Evolutionary conservation across 2,888 invertebrate genomes (phyloP), one percentile per base, ranked within the genome.

Genomic region (Ochropacha duplaris): DNA sequence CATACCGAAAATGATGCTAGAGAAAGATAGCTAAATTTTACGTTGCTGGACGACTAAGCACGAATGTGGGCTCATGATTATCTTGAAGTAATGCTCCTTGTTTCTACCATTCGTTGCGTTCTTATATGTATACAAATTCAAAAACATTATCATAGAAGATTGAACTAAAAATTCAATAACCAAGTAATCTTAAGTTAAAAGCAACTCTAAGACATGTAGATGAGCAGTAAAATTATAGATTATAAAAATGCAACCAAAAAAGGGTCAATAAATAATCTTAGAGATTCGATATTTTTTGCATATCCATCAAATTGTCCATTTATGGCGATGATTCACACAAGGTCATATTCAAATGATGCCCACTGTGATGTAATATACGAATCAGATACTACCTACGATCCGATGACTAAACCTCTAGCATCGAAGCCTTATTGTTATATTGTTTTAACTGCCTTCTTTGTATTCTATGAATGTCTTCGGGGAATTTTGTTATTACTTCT

Each of bases 311-410:
- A 31, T 36, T 36, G n/a, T 16, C 9, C 19, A 44, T 44, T 6
- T 44, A 44, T 9, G 44, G 16, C 19, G 49, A 58, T 81, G 82
- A 82, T 72, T 81, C 82, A 83, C 59, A 54, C 69, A 72, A 79
- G 78, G 76, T 66, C 74, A 70, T 64, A 71, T 71, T 73, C 65
- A 67, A 74, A 74, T n/a, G 39, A 39, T 5, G 57, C 61, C 50
- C 62, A 19, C 44, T 44, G 68, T 82, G 78, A 81, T 78, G 78
- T 80, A 79, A 82, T 69, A 50, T 59, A 61, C 68, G 65, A 69
- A 69, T 65, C 58, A 51, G 51, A 36, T 36, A 2, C 44, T 44
- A n/a, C 44, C 44, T 44, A 44, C 44, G 44, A 19, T 44, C 73
- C 72, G 74, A 64, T 73, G 69, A 69, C 50, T 50, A 52, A 49